These are phyloP conservation scores for Trisateles emortualis DNA, from an alignment of 2,888 invertebrate genomes.

Conservation along the genomic window DNA sequence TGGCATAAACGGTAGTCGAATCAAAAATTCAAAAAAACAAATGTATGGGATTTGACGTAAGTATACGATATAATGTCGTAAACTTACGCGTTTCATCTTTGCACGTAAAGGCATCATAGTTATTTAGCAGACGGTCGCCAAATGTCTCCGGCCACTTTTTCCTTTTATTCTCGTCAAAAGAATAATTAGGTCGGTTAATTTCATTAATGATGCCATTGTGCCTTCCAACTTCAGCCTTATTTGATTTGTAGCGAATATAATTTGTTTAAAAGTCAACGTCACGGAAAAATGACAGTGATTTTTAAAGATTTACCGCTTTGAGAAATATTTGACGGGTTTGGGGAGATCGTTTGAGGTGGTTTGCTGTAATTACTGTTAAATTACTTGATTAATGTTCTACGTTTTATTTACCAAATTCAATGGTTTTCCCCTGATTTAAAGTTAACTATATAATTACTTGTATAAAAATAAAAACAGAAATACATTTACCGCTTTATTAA, in stretches of 20 bases:
- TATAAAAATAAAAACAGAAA: too few relatives aligned
- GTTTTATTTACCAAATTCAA: neutral
- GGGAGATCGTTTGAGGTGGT: neutral
- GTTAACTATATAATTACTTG: too few relatives aligned
- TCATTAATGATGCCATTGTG: conserved; percentile 72
- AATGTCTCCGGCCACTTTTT: conserved; percentile 39
- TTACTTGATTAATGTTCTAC: neutral
- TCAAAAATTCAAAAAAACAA: too few relatives aligned
- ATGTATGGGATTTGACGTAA: too few relatives aligned
- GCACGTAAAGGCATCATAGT: conserved; percentile 22
- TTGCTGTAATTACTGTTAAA: neutral
- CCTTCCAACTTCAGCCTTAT: conserved; percentile 53
- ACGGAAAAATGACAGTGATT: conserved; percentile 31
- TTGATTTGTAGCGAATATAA: conserved; percentile 65
- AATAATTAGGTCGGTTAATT: conserved; percentile 77
- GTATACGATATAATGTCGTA: too few relatives aligned
- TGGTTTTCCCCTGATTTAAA: too few relatives aligned
- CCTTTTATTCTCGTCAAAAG: conserved; percentile 52
- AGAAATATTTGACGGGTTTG: conserved; percentile 8
- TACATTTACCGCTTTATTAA: too few relatives aligned
- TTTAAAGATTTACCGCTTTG: conserved; percentile 31
- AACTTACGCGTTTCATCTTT: neutral
- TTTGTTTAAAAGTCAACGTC: conserved; percentile 38
- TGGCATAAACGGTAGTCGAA: too few relatives aligned
- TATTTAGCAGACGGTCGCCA: conserved; percentile 23